Evolutionary conservation across 2,113 vertebrate genomes (phyloP).

Genomic region (Mastomys natalensis): DNA sequence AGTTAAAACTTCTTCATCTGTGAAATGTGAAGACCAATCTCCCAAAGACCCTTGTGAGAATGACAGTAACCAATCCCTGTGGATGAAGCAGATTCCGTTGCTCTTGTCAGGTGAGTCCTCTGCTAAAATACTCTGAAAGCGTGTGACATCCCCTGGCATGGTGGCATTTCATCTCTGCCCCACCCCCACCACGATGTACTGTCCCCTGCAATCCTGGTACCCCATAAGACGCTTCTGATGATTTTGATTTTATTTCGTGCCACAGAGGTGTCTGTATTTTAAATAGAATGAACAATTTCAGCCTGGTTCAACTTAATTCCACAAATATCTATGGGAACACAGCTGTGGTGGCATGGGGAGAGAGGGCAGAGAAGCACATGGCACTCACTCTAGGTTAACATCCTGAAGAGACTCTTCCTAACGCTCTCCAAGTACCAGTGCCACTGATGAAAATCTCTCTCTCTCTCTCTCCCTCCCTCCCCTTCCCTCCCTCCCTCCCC

Average conservation of each 20-base stretch:
- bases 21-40: neutral
- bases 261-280: constrained; percentile 15
- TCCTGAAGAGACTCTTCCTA: neutral
- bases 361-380: neutral
- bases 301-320: neutral
- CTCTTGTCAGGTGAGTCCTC: neutral
- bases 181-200: neutral
- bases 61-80: neutral
- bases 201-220: too few relatives aligned
- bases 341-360: neutral
- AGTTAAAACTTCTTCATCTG: neutral
- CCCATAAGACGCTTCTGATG: neutral
- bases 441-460: neutral
- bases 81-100: neutral
- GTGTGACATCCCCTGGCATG: neutral
- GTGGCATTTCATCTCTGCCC: neutral
- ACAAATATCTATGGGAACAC: neutral
- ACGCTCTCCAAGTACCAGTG: neutral
- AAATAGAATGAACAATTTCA: neutral
- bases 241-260: neutral
- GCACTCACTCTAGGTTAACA: neutral
- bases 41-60: neutral
- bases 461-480: too few relatives aligned
- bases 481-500: neutral
- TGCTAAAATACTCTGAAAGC: neutral